These are phyloP conservation scores for Ceratoteleas bidentatus DNA, from an alignment of 1,140 invertebrate genomes.

Conservation along the genomic window DNA sequence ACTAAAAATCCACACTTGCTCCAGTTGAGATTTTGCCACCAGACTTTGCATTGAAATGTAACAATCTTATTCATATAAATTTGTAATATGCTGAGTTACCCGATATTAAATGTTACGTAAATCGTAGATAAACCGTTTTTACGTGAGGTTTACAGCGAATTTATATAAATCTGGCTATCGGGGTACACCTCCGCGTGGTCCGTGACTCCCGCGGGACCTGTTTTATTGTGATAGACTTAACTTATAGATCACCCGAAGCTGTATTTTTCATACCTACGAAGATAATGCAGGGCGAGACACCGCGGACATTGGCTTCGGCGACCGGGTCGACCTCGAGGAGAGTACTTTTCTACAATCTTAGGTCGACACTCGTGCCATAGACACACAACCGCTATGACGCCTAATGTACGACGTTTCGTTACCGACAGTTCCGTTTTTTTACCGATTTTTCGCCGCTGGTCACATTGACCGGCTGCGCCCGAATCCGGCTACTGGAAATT, in stretches of 20 bases:
- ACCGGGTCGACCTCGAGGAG: constrained; percentile 8
- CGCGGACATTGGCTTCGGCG: neutral
- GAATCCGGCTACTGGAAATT: too few relatives aligned
- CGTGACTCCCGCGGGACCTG: constrained; percentile 11
- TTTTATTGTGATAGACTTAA: constrained; percentile 31
- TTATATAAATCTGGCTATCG: too few relatives aligned
- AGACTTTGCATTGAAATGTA: too few relatives aligned
- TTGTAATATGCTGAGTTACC: too few relatives aligned
- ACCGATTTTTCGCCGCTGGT: neutral
- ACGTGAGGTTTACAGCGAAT: too few relatives aligned
- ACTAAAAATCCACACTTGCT: too few relatives aligned
- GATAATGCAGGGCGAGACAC: neutral
- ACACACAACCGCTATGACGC: neutral
- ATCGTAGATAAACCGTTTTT: too few relatives aligned
- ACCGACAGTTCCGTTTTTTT: neutral
- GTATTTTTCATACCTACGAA: constrained; percentile 28
- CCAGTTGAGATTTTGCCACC: too few relatives aligned
- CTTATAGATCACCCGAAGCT: constrained; percentile 25
- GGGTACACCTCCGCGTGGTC: too few relatives aligned
- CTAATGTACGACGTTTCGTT: constrained; percentile 15
- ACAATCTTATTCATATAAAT: too few relatives aligned
- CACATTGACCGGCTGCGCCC: too few relatives aligned
- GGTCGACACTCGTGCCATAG: constrained; percentile 10
- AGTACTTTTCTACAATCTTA: constrained; percentile 12
- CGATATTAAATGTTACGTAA: too few relatives aligned